phyloP scores from a whole-genome alignment of 2,113 vertebrate species.

The Lamprotornis superbus region DNA sequence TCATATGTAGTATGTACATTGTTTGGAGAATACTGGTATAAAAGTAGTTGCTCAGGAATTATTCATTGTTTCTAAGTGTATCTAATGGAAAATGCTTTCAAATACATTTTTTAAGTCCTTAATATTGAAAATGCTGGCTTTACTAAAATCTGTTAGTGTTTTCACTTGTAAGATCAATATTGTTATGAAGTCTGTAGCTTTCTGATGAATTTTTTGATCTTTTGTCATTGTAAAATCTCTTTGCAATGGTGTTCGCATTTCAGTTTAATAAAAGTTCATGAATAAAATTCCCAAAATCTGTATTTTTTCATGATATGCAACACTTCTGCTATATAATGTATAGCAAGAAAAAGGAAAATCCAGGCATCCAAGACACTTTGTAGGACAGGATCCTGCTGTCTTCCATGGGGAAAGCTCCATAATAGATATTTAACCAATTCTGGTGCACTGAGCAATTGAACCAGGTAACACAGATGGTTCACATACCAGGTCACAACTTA shows the following conservation, averaged over 20 bases:
- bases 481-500: neutral
- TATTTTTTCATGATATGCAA: neutral
- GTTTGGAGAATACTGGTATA: slow-evolving; percentile 29
- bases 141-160: slow-evolving; percentile 22
- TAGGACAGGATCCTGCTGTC: neutral
- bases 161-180: slow-evolving; percentile 44
- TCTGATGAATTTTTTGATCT: slow-evolving; percentile 15
- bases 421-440: neutral
- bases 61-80: slow-evolving; percentile 45
- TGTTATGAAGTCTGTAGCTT: slow-evolving; percentile 31
- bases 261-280: slow-evolving; percentile 62
- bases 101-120: slow-evolving; percentile 40
- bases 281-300: neutral
- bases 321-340: neutral
- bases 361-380: neutral
- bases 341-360: neutral
- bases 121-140: slow-evolving; percentile 31
- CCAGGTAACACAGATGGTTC: neutral
- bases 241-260: slow-evolving; percentile 21
- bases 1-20: neutral
- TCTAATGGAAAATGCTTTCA: slow-evolving; percentile 46
- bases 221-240: slow-evolving; percentile 47
- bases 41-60: slow-evolving; percentile 64
- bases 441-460: neutral
- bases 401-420: neutral